Conservation (phyloP, 1,140 invertebrate species). For the Nasonia vitripennis region DNA sequence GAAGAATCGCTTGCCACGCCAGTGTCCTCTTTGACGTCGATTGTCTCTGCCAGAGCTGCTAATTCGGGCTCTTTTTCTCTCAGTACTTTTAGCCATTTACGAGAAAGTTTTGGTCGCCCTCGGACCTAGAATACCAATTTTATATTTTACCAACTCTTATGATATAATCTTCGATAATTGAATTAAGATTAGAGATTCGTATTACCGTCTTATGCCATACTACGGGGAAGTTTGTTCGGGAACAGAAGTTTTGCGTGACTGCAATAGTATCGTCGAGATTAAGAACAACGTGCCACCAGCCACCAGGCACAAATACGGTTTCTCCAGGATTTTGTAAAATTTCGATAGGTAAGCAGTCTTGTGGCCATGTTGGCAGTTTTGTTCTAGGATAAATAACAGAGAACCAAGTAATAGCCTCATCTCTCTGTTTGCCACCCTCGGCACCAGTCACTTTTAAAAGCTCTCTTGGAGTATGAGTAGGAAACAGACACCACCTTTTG, state of each 20-base stretch:
- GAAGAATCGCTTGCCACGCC: conserved; percentile 96
- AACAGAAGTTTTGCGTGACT: conserved; percentile 99
- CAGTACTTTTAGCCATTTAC: conserved; percentile 76
- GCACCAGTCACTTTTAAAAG: conserved; percentile 91
- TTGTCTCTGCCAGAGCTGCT: conserved; percentile 87
- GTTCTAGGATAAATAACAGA: conserved; percentile 97
- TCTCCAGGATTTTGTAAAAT: conserved; percentile 98
- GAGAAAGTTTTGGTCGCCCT: conserved; percentile 94
- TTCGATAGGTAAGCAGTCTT: conserved; percentile 94
- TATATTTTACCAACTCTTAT: background rate
- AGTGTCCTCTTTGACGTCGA: conserved; percentile 90
- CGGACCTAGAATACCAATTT: conserved; percentile 72
- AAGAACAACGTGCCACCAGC: conserved; percentile 99
- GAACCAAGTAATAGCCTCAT: conserved; percentile 99
- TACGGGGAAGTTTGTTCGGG: conserved; percentile 95
- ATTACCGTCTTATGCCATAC: conserved; percentile 98
- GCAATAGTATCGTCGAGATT: conserved; percentile 97
- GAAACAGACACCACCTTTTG: conserved; percentile 99
- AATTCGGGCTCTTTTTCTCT: conserved; percentile 87
- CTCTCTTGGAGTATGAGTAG: conserved; percentile 96
- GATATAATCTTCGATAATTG: background rate
- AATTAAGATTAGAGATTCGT: background rate
- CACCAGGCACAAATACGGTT: conserved; percentile 98
- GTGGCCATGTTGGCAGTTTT: conserved; percentile 91
- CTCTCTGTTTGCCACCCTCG: conserved; percentile 96